phyloP scores from a whole-genome alignment of 1,140 invertebrate species.

The Bicyclus anynana region DNA sequence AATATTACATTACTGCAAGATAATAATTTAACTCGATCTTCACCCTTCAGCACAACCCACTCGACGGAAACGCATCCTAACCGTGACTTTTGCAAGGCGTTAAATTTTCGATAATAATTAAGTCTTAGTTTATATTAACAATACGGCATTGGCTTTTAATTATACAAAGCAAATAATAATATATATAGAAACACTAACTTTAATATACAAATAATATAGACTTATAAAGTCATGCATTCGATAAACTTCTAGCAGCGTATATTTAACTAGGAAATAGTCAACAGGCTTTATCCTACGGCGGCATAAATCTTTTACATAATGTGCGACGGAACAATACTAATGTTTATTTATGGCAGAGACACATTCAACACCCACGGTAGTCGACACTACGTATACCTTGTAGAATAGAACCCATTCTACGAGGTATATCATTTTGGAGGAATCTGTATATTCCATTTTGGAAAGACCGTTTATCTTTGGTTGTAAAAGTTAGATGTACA shows the following conservation, averaged over 20 bases:
- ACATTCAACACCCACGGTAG: no score
- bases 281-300: neutral
- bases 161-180: conserved; percentile 21
- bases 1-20: no score
- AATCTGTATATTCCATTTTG: no score
- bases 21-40: no score
- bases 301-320: neutral
- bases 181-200: conserved; percentile 2
- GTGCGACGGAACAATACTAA: neutral
- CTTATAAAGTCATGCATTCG: conserved; percentile 18
- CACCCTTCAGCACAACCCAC: no score
- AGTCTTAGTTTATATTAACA: conserved; percentile 6
- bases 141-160: conserved; percentile 11
- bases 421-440: no score
- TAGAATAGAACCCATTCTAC: no score
- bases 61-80: neutral
- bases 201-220: conserved; percentile 15
- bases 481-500: no score
- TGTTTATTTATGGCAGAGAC: neutral
- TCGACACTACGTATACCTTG: no score
- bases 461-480: no score
- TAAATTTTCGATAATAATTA: neutral
- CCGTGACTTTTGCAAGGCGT: no score
- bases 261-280: conserved; percentile 3
- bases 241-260: conserved; percentile 4